Evolutionary conservation across 2,113 vertebrate species (phyloP).

Genomic region (Crotalus tigris): DNA sequence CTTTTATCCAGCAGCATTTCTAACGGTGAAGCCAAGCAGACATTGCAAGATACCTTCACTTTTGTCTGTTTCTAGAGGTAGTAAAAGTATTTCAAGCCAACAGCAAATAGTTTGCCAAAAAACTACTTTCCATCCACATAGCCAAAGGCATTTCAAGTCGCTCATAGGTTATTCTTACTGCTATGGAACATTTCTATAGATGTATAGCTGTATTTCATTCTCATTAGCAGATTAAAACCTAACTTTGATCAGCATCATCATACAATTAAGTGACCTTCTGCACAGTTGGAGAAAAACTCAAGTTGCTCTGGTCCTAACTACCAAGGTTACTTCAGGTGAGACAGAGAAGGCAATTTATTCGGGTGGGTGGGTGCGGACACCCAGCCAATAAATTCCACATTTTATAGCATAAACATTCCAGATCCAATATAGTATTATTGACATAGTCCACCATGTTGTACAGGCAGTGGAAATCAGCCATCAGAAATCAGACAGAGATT

Average conservation of each 20-base stretch:
- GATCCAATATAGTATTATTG: neutral
- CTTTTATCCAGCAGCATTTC: neutral
- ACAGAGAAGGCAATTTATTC: neutral
- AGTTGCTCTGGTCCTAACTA: neutral
- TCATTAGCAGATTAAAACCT: neutral
- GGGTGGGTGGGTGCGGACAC: neutral
- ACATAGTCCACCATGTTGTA: neutral
- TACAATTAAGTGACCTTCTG: neutral
- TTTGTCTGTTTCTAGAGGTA: neutral
- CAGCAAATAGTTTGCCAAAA: neutral
- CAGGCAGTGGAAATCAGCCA: neutral
- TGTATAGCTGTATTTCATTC: rapidly evolving
- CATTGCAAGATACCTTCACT: neutral
- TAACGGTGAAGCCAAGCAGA: neutral
- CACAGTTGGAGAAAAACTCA: neutral
- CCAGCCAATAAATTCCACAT: neutral
- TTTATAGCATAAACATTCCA: neutral
- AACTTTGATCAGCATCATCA: rapidly evolving
- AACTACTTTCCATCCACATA: neutral
- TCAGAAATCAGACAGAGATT: neutral
- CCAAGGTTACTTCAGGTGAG: neutral
- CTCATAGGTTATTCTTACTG: neutral
- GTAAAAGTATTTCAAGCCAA: neutral
- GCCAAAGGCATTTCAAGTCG: neutral
- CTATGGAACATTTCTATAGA: neutral